Conservation (phyloP, 2,888 invertebrate genomes). For the Auanema sp. region DNA sequence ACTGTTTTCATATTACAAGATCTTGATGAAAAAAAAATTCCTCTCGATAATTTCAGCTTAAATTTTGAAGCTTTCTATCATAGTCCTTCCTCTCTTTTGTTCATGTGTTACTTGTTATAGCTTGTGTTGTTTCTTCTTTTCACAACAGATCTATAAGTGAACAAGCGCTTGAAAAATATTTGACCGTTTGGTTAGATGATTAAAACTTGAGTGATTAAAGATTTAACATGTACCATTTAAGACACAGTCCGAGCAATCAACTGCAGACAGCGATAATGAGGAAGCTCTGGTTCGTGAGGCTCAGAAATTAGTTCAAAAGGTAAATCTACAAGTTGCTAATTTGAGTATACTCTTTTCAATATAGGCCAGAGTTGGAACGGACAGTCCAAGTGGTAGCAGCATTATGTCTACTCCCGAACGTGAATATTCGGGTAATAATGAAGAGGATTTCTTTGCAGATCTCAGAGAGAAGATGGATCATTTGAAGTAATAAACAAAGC, state of each 20-base stretch:
- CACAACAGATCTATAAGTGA: neutral
- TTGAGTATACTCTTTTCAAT: neutral
- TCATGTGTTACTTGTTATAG: neutral
- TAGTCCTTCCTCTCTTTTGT: neutral
- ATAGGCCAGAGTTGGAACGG: constrained; percentile 32
- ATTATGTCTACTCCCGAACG: constrained; percentile 29
- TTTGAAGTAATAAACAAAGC: constrained; percentile 8
- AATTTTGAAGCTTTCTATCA: neutral
- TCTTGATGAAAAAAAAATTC: no score
- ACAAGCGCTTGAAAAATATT: neutral
- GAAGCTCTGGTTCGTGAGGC: constrained; percentile 17
- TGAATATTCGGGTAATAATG: constrained; percentile 29
- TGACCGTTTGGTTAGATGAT: neutral
- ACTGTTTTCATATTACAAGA: no score
- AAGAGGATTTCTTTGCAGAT: constrained; percentile 52
- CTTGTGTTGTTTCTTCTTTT: neutral
- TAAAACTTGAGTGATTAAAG: neutral
- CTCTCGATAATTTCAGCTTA: neutral
- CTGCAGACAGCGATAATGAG: constrained; percentile 6
- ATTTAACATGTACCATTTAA: neutral
- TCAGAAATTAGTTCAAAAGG: constrained; percentile 16
- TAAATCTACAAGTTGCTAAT: neutral
- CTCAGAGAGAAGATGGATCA: constrained; percentile 54
- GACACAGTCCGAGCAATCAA: neutral
- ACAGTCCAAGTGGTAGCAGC: constrained; percentile 28